Conservation (phyloP, 2,797 vertebrate genomes). For the Adelosebastes latens region DNA sequence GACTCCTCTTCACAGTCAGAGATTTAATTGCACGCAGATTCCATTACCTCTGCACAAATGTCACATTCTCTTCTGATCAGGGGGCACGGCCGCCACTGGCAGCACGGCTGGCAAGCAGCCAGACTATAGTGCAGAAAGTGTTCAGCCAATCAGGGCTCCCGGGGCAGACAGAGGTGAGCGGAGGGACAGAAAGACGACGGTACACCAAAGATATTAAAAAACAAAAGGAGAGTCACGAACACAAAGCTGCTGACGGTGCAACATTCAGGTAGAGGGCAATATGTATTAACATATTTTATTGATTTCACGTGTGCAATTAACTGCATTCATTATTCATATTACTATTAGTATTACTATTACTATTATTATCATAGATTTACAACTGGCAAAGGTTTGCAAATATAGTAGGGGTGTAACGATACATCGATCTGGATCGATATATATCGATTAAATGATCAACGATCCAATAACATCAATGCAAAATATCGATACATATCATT, state of each 20-base stretch:
- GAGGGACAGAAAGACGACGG: constrained; percentile 52
- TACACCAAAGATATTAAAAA: constrained; percentile 50
- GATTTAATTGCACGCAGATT: constrained; percentile 93
- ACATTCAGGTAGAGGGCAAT: constrained; percentile 10
- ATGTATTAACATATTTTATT: constrained; percentile 7
- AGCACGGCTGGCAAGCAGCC: constrained; percentile 85
- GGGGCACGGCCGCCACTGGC: constrained; percentile 88
- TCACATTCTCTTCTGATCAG: constrained; percentile 95
- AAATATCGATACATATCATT: no score
- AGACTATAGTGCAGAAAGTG: constrained; percentile 88
- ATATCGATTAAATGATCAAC: no score
- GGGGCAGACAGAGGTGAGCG: constrained; percentile 77
- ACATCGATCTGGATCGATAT: no score
- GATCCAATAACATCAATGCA: no score
- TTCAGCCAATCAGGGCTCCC: constrained; percentile 86
- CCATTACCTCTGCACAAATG: constrained; percentile 95
- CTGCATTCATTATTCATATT: background rate
- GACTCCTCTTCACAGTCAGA: constrained; percentile 88
- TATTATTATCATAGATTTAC: background rate
- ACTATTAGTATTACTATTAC: background rate
- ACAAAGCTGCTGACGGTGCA: constrained; percentile 53
- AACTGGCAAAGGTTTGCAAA: background rate
- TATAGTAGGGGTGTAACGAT: no score
- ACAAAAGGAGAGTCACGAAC: constrained; percentile 41
- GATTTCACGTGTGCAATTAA: constrained; percentile 10